Percentiles rank a stretch among this genome's conserved stretches.
Conservation (phyloP, 2,888 invertebrate genomes). For the Acanthococcus lagerstroemiae region DNA sequence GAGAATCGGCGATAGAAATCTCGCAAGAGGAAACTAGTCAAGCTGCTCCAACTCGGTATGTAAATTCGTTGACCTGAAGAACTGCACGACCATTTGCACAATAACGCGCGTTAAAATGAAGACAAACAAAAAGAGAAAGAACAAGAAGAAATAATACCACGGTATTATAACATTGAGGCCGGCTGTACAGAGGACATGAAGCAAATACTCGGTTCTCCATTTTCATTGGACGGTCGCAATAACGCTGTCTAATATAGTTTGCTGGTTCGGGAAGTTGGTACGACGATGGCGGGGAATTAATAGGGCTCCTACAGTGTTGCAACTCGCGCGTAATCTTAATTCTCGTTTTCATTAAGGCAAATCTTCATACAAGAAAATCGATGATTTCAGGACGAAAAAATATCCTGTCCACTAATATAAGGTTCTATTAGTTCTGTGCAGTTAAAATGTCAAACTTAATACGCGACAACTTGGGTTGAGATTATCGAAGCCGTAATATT, state of each 20-base stretch:
- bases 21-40: neutral
- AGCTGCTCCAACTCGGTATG: neutral
- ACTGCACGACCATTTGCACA: slow-evolving; percentile 10
- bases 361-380: too few species aligned
- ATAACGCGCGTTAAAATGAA: slow-evolving; percentile 16
- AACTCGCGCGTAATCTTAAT: too few species aligned
- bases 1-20: neutral
- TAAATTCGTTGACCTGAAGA: neutral
- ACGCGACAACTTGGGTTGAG: too few species aligned
- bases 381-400: too few species aligned
- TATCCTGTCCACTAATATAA: too few species aligned
- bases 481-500: too few species aligned
- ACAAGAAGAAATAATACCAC: slow-evolving; percentile 14
- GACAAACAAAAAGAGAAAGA: slow-evolving; percentile 21
- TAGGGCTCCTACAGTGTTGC: neutral
- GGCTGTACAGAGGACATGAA: slow-evolving; percentile 18
- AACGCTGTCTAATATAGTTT: slow-evolving; percentile 8
- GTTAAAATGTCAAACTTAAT: too few species aligned
- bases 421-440: too few species aligned
- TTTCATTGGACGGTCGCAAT: slow-evolving; percentile 14
- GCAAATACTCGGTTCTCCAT: slow-evolving; percentile 13
- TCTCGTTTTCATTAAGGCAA: too few species aligned
- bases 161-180: slow-evolving; percentile 23
- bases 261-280: slow-evolving; percentile 7
- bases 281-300: neutral